These are phyloP conservation scores for Hipparchia sbordonii DNA, from an alignment of 2,888 invertebrate genomes.

Conservation along the genomic window DNA sequence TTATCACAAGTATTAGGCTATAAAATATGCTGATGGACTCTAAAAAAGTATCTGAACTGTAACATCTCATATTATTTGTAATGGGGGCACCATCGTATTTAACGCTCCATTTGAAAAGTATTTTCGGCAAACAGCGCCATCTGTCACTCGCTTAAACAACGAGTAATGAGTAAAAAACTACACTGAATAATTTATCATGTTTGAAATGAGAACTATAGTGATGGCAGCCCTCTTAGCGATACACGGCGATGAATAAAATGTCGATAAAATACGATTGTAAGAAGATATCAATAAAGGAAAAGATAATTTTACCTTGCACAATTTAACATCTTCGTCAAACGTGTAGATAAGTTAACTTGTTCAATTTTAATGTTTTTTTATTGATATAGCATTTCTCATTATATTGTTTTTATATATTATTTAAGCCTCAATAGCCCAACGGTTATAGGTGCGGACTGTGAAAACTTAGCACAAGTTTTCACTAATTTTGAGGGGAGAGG, in stretches of 20 bases:
- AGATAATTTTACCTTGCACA: no score
- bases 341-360: no score
- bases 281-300: neutral
- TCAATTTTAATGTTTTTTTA: no score
- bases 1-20: no score
- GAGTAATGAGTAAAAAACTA: slow-evolving; percentile 64
- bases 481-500: no score
- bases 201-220: slow-evolving; percentile 21
- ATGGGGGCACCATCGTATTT: slow-evolving; percentile 35
- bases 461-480: no score
- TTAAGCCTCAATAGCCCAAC: no score
- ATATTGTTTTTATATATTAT: no score
- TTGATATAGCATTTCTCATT: no score
- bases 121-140: slow-evolving; percentile 67
- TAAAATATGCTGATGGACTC: no score
- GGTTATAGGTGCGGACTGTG: no score
- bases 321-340: no score
- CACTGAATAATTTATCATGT: slow-evolving; percentile 61
- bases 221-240: neutral
- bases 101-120: slow-evolving; percentile 62
- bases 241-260: neutral
- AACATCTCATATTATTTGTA: slow-evolving; percentile 1
- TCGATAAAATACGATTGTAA: neutral
- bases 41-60: neutral
- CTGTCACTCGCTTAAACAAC: slow-evolving; percentile 54